Conservation (phyloP, 1,140 invertebrate genomes). For the Aphelenchoides besseyi region DNA sequence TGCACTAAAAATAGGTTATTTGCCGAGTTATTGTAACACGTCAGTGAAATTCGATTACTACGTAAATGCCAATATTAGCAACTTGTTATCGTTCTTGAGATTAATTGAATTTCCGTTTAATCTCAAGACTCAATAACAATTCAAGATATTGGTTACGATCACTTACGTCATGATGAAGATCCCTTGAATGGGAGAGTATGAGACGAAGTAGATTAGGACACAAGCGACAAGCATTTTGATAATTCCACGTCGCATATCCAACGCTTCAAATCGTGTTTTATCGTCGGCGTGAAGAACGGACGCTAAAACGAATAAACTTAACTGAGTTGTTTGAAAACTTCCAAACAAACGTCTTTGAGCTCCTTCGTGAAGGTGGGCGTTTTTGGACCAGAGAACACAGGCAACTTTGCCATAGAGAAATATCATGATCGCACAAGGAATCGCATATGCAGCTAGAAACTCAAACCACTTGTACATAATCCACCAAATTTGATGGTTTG, state of each 20-base stretch:
- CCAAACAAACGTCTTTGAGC: constrained; percentile 11
- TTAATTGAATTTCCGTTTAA: constrained; percentile 13
- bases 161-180: constrained; percentile 58
- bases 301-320: not conserved
- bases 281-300: constrained; percentile 16
- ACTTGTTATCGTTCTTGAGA: not conserved
- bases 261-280: constrained; percentile 37
- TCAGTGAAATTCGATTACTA: constrained; percentile 5
- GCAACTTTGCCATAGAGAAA: constrained; percentile 51
- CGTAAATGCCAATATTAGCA: too few species aligned
- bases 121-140: too few species aligned
- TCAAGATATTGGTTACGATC: too few species aligned
- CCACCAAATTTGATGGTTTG: constrained; percentile 28
- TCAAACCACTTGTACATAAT: constrained; percentile 51
- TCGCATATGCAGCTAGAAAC: constrained; percentile 51
- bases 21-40: constrained; percentile 4
- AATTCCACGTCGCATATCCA: constrained; percentile 52
- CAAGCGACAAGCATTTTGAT: constrained; percentile 61
- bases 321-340: not conserved
- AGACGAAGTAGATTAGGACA: constrained; percentile 60
- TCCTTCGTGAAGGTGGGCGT: constrained; percentile 51
- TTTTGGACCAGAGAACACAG: constrained; percentile 57
- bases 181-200: constrained; percentile 61
- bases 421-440: constrained; percentile 55
- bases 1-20: constrained; percentile 33